phyloP scores from a whole-genome alignment of 2,797 vertebrate genomes.

The Phataginus tetradactyla region DNA sequence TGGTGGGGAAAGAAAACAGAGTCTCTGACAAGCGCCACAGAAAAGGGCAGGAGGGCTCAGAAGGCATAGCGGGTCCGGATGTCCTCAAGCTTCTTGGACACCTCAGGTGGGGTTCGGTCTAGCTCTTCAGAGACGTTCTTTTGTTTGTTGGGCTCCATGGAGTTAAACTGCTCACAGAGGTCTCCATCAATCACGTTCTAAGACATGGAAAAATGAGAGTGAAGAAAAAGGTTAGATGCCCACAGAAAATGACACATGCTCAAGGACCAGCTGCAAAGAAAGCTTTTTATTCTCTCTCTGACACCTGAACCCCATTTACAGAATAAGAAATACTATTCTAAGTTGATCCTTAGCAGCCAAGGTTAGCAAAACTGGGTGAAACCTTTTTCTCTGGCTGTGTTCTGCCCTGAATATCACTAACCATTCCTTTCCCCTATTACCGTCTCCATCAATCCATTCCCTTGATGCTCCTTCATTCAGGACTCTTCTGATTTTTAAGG shows the following conservation, averaged over 20 bases:
- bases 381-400: background rate
- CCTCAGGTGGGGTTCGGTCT: conserved; percentile 97
- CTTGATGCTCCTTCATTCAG: background rate
- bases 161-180: conserved; percentile 99
- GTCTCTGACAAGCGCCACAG: background rate
- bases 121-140: conserved; percentile 98
- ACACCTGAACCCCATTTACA: conserved; percentile 60
- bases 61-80: conserved; percentile 99
- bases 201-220: background rate
- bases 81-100: conserved; percentile 99
- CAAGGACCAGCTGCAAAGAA: background rate
- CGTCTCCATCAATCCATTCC: background rate
- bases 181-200: conserved; percentile 99
- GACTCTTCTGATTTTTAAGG: background rate
- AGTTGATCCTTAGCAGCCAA: background rate
- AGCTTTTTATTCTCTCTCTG: conserved; percentile 57
- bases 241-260: background rate
- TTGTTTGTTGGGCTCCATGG: conserved; percentile 99
- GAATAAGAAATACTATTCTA: conserved; percentile 48
- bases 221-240: conserved; percentile 1
- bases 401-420: background rate
- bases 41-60: conserved; percentile 80
- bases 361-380: background rate
- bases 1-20: conserved; percentile 47
- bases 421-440: background rate